phyloP scores from a whole-genome alignment of 2,113 vertebrate species.

The Sus scrofa region T2T-Sscrofa CM000830.6:77984501-77985000 shows the following conservation, averaged over 20 bases:
- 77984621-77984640: neutral
- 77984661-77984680: neutral
- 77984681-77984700: neutral
- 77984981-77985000: too few relatives aligned
- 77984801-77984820: neutral
- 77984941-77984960: too few relatives aligned
- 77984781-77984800: neutral
- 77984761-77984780: neutral
- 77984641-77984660: neutral
- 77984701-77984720: neutral
- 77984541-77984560: neutral
- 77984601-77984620: slow-evolving; percentile 28
- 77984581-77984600: neutral
- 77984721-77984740: neutral
- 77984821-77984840: neutral
- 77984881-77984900: too few relatives aligned
- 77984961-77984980: too few relatives aligned
- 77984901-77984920: too few relatives aligned
- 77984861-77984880: too few relatives aligned
- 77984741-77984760: neutral
- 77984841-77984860: too few relatives aligned
- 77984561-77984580: neutral
- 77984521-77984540: neutral
- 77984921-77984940: too few relatives aligned
- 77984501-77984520: neutral